Base-by-base conservation (phyloP, 1,140 invertebrate species). In the Bradysia coprophila region DNA sequence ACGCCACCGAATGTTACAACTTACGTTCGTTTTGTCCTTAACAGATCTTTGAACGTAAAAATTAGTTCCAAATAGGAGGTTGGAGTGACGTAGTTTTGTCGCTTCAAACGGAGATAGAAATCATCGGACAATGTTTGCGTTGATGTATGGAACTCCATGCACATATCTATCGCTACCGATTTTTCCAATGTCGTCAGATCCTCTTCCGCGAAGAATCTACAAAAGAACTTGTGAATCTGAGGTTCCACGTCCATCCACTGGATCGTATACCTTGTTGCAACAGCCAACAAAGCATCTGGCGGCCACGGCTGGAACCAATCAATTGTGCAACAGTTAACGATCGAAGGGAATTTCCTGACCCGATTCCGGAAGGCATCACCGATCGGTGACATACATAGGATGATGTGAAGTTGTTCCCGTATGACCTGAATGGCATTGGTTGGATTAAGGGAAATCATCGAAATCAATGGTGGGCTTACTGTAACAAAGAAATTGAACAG, bases 241-340 rank as follows among this genome's bases (percentile, higher is more conserved):
- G n/a, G n/a, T 31, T n/a, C n/a, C n/a, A 31, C 8, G n/a, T 8
- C 8, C 8, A 31, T 31, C n/a, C 8, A 31, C 8, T 31, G n/a
- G 8, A 9, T 9, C 8, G n/a, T 31, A n/a, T 16, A 36, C 33
- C 33, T 75, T 13, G 78, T 84, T 0, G 91, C 86, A 1, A 96
- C 90, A 31, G 89, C 90, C 23, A 90, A 63, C 10, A 96, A 60
- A 19, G 92, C 92, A 66, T 96, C 92, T 50, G 81, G 72, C 3
- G 92, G 91, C 93, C 93, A 97, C 36, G 84, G 68, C 68, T 95
- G 88, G 62, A 96, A 90, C 92, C 91, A 96, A 65, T 96, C 88
- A 46, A 96, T 94, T 0, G 91, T 95, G 55, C 92, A 96, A 56
- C 91, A 95, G 59, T 94, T 96, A 19, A 96, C 86, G 21, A 97